Evolutionary conservation across 1,140 invertebrate genomes (phyloP).

Genomic region (Drosophila fuyamai): DNA sequence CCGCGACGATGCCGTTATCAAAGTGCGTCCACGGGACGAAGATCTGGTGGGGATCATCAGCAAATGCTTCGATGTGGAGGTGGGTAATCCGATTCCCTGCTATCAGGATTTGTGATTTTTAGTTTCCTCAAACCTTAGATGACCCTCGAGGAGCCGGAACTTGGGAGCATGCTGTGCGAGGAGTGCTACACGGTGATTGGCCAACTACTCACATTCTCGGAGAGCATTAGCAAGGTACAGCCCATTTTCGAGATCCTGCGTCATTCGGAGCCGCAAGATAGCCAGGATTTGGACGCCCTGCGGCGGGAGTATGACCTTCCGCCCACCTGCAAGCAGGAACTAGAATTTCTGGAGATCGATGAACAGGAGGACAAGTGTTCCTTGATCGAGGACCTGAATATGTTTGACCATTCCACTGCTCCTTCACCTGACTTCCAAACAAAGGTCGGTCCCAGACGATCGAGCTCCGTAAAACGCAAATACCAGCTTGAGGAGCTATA

Average conservation of each 20-base stretch:
- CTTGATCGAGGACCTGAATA: not conserved
- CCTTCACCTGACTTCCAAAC: not conserved
- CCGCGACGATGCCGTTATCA: constrained; percentile 32
- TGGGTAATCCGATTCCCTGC: not conserved
- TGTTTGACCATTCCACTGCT: not conserved
- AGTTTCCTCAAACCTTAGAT: constrained; percentile 26
- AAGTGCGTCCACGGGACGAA: constrained; percentile 27
- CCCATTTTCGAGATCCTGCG: constrained; percentile 64
- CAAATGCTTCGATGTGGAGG: constrained; percentile 67
- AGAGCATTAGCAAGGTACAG: constrained; percentile 66
- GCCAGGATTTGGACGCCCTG: constrained; percentile 34
- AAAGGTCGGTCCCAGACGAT: not conserved
- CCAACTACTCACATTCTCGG: constrained; percentile 34
- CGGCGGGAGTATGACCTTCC: constrained; percentile 47
- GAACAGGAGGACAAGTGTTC: not conserved
- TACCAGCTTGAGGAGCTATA: not conserved
- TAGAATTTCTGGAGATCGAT: not conserved
- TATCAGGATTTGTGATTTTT: not conserved
- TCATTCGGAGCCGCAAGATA: constrained; percentile 38
- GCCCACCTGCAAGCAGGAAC: not conserved
- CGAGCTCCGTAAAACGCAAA: not conserved
- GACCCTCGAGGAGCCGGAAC: constrained; percentile 49
- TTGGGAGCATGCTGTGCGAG: constrained; percentile 52
- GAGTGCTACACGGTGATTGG: constrained; percentile 44
- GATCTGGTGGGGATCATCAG: constrained; percentile 46